phyloP scores from a whole-genome alignment of 2,113 vertebrate genomes.

The Macrotus californicus region DNA sequence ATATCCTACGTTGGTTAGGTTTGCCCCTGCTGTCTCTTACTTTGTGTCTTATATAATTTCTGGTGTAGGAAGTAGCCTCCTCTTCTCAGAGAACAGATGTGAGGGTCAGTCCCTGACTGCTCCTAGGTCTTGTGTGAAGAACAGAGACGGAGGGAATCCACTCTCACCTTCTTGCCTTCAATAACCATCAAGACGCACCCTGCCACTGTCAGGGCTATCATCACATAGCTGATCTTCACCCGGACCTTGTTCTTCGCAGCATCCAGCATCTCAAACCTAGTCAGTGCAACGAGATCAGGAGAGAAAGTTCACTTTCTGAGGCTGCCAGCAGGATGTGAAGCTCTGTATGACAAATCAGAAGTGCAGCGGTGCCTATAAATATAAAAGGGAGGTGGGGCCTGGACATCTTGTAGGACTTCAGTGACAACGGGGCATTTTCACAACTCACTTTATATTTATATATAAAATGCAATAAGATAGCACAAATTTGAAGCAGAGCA shows the following conservation, averaged over 20 bases:
- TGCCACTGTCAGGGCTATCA: slow-evolving; percentile 86
- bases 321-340: background rate
- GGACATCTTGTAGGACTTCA: background rate
- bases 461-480: background rate
- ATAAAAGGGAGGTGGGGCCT: background rate
- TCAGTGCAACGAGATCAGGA: slow-evolving; percentile 32
- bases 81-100: background rate
- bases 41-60: slow-evolving; percentile 7
- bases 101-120: background rate
- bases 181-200: slow-evolving; percentile 84
- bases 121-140: background rate
- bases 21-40: background rate
- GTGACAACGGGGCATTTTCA: background rate
- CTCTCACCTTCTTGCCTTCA: slow-evolving; percentile 88
- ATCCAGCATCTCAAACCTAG: slow-evolving; percentile 88
- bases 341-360: background rate
- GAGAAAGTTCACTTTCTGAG: background rate
- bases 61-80: background rate
- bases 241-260: slow-evolving; percentile 86
- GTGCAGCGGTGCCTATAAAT: background rate
- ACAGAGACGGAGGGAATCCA: background rate
- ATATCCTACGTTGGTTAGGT: background rate
- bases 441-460: background rate
- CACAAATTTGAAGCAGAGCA: background rate
- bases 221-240: slow-evolving; percentile 87